These are phyloP conservation scores for Deroplatys truncata DNA, from an alignment of 2,888 invertebrate genomes.

Conservation along the genomic window DNA sequence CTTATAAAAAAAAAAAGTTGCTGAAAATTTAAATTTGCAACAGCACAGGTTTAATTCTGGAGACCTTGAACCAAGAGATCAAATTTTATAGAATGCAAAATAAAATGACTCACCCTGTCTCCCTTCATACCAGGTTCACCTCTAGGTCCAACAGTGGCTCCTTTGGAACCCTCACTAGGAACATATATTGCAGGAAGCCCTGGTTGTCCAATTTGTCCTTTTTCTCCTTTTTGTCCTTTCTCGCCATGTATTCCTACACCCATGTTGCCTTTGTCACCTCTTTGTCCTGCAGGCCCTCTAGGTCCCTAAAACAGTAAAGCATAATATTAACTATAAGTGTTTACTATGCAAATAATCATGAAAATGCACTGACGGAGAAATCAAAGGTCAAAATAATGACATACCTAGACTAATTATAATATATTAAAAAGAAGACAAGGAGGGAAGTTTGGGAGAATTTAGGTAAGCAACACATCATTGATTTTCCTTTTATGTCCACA, in stretches of 20 bases:
- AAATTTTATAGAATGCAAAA: too few species aligned
- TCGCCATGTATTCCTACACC: conserved; percentile 58
- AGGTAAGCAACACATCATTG: too few species aligned
- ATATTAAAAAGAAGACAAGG: too few species aligned
- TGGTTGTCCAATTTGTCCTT: conserved; percentile 51
- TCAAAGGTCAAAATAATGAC: too few species aligned
- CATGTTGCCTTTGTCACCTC: conserved; percentile 62
- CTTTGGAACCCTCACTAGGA: conserved; percentile 29
- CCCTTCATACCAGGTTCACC: conserved; percentile 40
- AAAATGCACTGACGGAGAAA: background rate
- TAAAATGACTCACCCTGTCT: conserved; percentile 25
- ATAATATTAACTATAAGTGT: background rate
- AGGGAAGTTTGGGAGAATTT: too few species aligned
- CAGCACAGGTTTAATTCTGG: too few species aligned
- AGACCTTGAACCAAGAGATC: too few species aligned
- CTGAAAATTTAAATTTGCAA: too few species aligned
- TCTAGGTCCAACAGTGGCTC: conserved; percentile 35
- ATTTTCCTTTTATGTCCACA: too few species aligned
- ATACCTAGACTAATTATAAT: too few species aligned
- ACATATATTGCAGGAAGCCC: conserved; percentile 31
- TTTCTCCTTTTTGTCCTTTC: conserved; percentile 60
- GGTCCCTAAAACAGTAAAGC: conserved; percentile 52
- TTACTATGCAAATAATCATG: background rate
- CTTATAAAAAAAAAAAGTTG: too few species aligned
- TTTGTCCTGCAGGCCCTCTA: conserved; percentile 62